Conservation (phyloP, 2,113 vertebrate species). For the Ameiurus melas region DNA sequence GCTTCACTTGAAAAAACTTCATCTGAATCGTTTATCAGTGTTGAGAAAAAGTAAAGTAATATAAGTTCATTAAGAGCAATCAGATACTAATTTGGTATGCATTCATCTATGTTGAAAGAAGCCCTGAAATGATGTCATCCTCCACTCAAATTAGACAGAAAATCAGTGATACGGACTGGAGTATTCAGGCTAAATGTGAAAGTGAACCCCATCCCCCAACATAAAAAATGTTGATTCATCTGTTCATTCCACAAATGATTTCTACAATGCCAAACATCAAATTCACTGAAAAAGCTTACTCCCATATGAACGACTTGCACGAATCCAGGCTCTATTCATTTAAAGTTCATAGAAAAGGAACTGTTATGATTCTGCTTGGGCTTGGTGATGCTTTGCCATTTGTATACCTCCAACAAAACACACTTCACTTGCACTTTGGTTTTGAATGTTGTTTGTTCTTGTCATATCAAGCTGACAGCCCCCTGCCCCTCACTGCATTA, state of each 20-base stretch:
- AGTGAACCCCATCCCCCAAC: too few relatives aligned
- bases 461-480: background rate
- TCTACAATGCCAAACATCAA: background rate
- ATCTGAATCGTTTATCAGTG: background rate
- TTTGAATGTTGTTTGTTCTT: constrained; percentile 7
- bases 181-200: background rate
- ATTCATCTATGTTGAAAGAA: background rate
- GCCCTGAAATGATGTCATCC: background rate
- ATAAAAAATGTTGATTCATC: background rate
- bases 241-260: background rate
- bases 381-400: background rate
- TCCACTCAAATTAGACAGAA: background rate
- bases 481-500: too few relatives aligned
- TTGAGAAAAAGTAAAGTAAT: background rate
- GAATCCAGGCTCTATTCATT: background rate
- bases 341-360: background rate
- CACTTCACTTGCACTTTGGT: background rate
- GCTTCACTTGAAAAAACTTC: background rate
- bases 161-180: background rate
- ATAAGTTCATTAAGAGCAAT: background rate
- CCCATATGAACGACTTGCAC: background rate
- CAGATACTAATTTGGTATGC: background rate
- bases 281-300: background rate
- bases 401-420: background rate
- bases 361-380: background rate